phyloP scores from a whole-genome alignment of 1,140 invertebrate species.

The Epicauta chinensis region DNA sequence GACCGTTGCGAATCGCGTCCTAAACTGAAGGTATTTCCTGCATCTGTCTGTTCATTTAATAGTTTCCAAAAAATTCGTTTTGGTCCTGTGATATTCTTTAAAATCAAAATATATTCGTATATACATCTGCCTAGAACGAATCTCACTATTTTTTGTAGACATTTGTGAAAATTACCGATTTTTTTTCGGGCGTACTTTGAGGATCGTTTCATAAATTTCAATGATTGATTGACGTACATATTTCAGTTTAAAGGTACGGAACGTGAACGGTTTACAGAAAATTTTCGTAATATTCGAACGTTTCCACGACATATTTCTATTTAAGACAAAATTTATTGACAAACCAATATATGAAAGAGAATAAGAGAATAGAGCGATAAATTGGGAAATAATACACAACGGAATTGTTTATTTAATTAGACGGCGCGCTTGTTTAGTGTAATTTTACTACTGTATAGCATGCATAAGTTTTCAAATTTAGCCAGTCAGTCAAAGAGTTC shows the following conservation, averaged over 20 bases:
- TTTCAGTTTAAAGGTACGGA: too few species aligned
- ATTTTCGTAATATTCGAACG: not conserved
- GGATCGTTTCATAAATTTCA: too few species aligned
- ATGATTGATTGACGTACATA: too few species aligned
- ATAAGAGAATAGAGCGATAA: not conserved
- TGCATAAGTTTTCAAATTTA: too few species aligned
- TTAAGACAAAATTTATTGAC: not conserved
- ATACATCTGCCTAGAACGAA: conserved; percentile 27
- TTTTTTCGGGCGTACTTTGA: too few species aligned
- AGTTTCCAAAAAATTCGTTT: too few species aligned
- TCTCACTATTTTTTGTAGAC: conserved; percentile 3
- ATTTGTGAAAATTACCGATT: not conserved
- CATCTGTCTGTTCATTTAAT: conserved; percentile 20
- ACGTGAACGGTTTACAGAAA: too few species aligned
- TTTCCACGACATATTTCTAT: conserved; percentile 1
- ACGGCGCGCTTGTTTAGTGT: too few species aligned
- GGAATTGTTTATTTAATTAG: not conserved
- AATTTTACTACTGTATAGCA: too few species aligned
- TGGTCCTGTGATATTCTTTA: too few species aligned
- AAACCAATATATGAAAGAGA: not conserved
- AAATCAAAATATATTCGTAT: too few species aligned
- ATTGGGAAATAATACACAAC: not conserved
- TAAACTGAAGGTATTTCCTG: conserved; percentile 8
- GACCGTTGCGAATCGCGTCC: conserved; percentile 22
- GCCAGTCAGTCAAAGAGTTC: too few species aligned